Conservation (phyloP, 2,113 vertebrate species). For the Aythya baeri region DNA sequence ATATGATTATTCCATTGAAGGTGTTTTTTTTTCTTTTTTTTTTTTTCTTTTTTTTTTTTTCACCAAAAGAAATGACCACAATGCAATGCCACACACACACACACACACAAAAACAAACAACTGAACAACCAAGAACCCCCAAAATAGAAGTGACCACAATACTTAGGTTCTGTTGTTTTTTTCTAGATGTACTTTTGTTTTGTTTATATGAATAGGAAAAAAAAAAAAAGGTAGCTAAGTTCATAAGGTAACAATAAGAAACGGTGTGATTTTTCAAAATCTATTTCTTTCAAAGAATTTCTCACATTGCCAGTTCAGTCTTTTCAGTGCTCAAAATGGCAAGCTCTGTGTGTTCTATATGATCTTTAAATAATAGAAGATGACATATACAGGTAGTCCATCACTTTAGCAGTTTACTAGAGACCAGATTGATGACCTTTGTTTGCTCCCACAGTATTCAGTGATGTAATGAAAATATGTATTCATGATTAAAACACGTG, state of each 20-base stretch:
- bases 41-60: too few species aligned
- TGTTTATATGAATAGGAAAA: conserved; percentile 51
- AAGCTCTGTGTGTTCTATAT: neutral
- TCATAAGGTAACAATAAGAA: conserved; percentile 8
- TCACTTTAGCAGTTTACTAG: conserved; percentile 10
- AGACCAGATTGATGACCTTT: conserved; percentile 19
- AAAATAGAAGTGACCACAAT: conserved; percentile 65
- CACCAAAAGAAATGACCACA: too few species aligned
- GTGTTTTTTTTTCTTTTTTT: neutral
- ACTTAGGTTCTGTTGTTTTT: conserved; percentile 70
- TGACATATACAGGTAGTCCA: neutral
- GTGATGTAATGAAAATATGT: neutral
- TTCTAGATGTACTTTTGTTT: conserved; percentile 71
- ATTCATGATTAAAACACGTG: neutral
- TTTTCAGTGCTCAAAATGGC: neutral
- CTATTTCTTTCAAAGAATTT: neutral
- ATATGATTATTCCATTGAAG: conserved; percentile 63
- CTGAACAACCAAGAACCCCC: too few species aligned
- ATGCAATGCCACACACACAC: too few species aligned
- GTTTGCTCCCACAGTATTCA: neutral
- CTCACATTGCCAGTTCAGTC: neutral
- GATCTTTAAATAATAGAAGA: conserved; percentile 6
- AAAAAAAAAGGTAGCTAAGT: conserved; percentile 12
- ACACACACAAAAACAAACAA: too few species aligned
- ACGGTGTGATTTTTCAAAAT: neutral